Conservation (phyloP, 2,888 invertebrate species). For the Hydriomena furcata region DNA sequence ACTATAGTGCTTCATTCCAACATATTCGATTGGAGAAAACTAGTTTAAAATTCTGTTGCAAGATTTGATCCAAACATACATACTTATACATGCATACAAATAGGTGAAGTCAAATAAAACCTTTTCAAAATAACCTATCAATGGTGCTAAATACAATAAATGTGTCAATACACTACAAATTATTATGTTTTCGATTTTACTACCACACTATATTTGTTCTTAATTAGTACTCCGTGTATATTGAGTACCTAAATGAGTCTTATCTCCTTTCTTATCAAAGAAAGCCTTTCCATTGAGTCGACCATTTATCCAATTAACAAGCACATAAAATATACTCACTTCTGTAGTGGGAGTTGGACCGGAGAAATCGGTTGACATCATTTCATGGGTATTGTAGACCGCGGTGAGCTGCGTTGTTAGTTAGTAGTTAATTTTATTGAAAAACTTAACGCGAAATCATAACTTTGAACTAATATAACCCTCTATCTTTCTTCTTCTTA, state of each 20-base stretch:
- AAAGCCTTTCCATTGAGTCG: slow-evolving; percentile 26
- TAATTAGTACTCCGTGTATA: slow-evolving; percentile 33
- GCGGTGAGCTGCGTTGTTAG: too few relatives aligned
- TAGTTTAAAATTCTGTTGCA: too few relatives aligned
- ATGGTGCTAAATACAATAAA: slow-evolving; percentile 12
- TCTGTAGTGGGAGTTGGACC: slow-evolving; percentile 33
- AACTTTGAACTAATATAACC: too few relatives aligned
- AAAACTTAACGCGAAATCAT: too few relatives aligned
- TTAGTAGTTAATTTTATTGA: too few relatives aligned
- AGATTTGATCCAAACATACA: too few relatives aligned
- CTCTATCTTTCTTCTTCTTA: too few relatives aligned
- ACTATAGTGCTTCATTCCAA: too few relatives aligned
- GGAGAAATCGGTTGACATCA: not conserved
- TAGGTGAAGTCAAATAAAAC: too few relatives aligned
- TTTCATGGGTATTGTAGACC: slow-evolving; percentile 3
- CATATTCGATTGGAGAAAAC: too few relatives aligned
- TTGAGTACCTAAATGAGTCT: slow-evolving; percentile 27
- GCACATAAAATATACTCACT: slow-evolving; percentile 48
- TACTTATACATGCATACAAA: too few relatives aligned
- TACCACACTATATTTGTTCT: slow-evolving; percentile 30
- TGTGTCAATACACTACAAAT: slow-evolving; percentile 21
- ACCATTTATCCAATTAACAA: slow-evolving; percentile 44
- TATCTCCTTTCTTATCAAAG: slow-evolving; percentile 31
- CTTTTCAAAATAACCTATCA: not conserved
- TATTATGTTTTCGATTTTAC: slow-evolving; percentile 25